Conservation (phyloP, 2,797 vertebrate species). For the Squalus acanthias region DNA sequence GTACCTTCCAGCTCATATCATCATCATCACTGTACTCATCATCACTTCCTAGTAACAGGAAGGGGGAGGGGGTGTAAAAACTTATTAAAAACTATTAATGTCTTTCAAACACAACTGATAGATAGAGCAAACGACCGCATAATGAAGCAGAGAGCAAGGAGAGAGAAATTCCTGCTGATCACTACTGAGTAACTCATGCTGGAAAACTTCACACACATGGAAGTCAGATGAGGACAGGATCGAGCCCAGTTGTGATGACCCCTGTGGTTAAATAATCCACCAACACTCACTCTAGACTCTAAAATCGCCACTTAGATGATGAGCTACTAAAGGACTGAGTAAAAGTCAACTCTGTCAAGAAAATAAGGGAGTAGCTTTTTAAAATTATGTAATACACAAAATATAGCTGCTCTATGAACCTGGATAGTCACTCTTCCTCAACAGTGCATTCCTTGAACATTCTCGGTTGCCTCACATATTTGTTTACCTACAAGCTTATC, state of each 20-base stretch:
- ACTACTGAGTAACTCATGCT: background rate
- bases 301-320: background rate
- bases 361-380: background rate
- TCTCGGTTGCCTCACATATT: background rate
- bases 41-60: conserved; percentile 68
- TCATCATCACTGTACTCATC: conserved; percentile 99
- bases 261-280: background rate
- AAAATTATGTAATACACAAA: background rate
- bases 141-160: background rate
- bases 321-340: background rate
- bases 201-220: background rate
- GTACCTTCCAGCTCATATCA: conserved; percentile 99
- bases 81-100: background rate
- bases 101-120: background rate
- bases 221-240: background rate
- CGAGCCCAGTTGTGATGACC: background rate
- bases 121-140: background rate
- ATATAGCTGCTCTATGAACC: background rate
- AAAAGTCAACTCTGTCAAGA: background rate
- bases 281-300: background rate
- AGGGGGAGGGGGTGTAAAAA: background rate
- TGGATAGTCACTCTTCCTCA: too few species aligned
- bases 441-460: background rate
- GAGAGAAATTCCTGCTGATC: background rate
- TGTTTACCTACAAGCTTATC: background rate